These are phyloP conservation scores for Arizona elegans DNA, from an alignment of 2,113 vertebrate genomes.

Conservation along the genomic window DNA sequence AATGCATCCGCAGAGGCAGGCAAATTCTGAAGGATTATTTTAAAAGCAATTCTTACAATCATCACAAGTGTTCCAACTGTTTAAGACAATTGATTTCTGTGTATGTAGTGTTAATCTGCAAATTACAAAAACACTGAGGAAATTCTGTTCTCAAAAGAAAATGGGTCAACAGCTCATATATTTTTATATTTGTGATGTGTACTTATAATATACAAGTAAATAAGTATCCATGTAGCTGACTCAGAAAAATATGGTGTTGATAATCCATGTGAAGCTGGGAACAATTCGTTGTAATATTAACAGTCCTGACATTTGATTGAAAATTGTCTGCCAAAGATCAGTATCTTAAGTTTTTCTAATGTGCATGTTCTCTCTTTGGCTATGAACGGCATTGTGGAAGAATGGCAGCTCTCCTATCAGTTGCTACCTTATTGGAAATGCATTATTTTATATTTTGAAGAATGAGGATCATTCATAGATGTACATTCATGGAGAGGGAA, in stretches of 20 bases:
- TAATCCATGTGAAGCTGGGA: conserved; percentile 42
- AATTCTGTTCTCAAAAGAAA: conserved; percentile 58
- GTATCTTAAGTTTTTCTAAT: conserved; percentile 58
- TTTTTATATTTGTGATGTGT: conserved; percentile 71
- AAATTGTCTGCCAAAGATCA: conserved; percentile 74
- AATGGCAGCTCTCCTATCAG: conserved; percentile 38
- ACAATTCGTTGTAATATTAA: conserved; percentile 56
- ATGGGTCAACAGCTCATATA: conserved; percentile 64
- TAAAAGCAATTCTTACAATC: conserved; percentile 28
- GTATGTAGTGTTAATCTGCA: conserved; percentile 45
- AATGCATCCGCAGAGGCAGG: neutral
- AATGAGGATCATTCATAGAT: conserved; percentile 28
- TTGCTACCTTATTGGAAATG: conserved; percentile 55
- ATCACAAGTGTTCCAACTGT: conserved; percentile 11
- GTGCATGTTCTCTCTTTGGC: conserved; percentile 54
- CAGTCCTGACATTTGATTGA: conserved; percentile 47
- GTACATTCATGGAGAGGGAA: neutral
- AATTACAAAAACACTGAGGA: conserved; percentile 48
- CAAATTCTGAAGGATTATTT: neutral
- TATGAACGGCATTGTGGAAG: conserved; percentile 63
- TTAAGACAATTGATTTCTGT: conserved; percentile 50
- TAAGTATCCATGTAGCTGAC: conserved; percentile 48
- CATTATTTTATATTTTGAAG: conserved; percentile 60
- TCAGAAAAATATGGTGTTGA: conserved; percentile 49
- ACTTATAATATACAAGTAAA: conserved; percentile 62